These are phyloP conservation scores for Myotis yumanensis DNA, from an alignment of 2,113 vertebrate genomes.

Conservation along the genomic window DNA sequence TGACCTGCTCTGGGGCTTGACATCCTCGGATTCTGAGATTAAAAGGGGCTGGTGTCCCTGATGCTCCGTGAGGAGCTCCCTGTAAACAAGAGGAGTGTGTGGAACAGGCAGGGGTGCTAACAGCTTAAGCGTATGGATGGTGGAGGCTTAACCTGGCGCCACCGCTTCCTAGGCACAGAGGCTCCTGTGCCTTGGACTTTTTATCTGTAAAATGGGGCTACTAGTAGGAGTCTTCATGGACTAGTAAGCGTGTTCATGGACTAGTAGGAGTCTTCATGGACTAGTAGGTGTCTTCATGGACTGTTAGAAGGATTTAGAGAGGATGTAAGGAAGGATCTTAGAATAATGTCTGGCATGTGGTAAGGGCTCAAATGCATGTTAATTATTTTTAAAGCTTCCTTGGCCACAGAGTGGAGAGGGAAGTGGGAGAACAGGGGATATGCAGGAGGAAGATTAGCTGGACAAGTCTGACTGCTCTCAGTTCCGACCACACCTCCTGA, in stretches of 20 bases:
- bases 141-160: background rate
- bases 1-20: background rate
- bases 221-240: background rate
- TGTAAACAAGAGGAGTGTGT: fast-evolving
- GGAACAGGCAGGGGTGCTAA: fast-evolving
- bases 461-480: background rate
- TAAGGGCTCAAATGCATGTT: background rate
- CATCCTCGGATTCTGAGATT: background rate
- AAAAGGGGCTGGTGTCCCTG: background rate
- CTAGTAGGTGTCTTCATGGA: no score
- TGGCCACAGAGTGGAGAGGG: background rate
- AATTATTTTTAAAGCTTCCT: background rate
- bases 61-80: fast-evolving
- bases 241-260: no score
- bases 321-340: background rate
- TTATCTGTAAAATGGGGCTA: background rate
- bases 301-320: background rate
- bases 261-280: no score
- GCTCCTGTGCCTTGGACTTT: background rate
- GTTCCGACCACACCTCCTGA: background rate
- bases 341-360: background rate
- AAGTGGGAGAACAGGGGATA: background rate
- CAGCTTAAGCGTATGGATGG: fast-evolving
- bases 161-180: fast-evolving
- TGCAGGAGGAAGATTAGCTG: background rate